Base-by-base conservation (phyloP, 2,797 vertebrate genomes). In the Lutjanus campechanus region DNA sequence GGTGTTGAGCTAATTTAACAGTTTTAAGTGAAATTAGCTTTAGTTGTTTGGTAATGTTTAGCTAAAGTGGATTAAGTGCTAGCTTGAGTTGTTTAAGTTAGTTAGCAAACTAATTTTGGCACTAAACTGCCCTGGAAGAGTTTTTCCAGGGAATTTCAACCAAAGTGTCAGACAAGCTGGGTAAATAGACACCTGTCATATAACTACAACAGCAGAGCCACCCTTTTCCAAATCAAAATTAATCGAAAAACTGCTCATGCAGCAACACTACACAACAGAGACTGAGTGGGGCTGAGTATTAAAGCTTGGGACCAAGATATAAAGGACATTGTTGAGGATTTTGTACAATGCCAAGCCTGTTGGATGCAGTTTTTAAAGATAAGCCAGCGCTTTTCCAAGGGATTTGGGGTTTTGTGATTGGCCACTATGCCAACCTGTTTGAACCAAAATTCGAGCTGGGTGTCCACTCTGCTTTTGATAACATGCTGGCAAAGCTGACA, bases 281-380 rank as follows among this genome's bases (percentile, higher is more conserved):
- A 53, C 55, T 9, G 79, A 78, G 55, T 19, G 44, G 55, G 43
- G 54, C 77, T 56, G 53, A 64, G 67, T 58, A 16, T 50, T 20
- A 68, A 59, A 73, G 76, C 66, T 63, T 72, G 71, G 76, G 51
- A 62, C 41, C 25, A 43, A 68, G 19, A 55, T 68, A 70, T 19
- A 77, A 74, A 72, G 69, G 59, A 29, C 54, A 41, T 41, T 64
- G 65, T 10, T 64, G 36, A 64, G 61, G 20, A 51, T 76, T 77
- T 69, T 44, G 22, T 73, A 41, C 10, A 44, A 40, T 61, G 74
- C 74, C 83, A 82, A 65, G 65, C 62, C 74, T 5, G 61, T 66
- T 85, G 86, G 72, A 73, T 63, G 55, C 73, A 47, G 65, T 78
- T 84, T 82, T 76, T 58, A 29, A 77, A 78, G 65, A 79, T 67